phyloP scores from a whole-genome alignment of 2,113 vertebrate genomes.

The Mystacornis crossleyi region DNA sequence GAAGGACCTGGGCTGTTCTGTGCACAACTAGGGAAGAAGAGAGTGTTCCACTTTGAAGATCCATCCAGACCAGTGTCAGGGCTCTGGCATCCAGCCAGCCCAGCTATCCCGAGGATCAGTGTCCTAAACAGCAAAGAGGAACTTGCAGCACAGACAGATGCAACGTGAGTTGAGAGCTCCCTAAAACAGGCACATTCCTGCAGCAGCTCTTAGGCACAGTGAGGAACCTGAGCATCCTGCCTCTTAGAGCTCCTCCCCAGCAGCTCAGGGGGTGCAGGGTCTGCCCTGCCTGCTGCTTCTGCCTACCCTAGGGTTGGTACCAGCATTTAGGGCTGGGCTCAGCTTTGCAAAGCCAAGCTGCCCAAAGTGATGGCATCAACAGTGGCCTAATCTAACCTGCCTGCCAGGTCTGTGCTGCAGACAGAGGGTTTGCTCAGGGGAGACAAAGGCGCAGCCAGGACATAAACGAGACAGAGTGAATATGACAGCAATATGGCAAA shows the following conservation, averaged over 20 bases:
- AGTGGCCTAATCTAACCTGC: not conserved
- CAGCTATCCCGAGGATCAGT: not conserved
- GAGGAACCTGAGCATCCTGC: not conserved
- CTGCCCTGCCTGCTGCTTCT: not conserved
- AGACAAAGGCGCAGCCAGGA: not conserved
- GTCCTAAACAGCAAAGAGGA: not conserved
- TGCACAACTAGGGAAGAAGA: not conserved
- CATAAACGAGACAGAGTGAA: fast-evolving
- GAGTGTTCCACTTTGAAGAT: not conserved
- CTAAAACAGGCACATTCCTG: not conserved
- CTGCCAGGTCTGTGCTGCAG: not conserved
- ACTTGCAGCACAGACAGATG: not conserved
- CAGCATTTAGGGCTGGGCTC: not conserved
- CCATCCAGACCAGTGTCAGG: not conserved
- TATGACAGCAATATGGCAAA: not conserved
- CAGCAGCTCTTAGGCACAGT: not conserved
- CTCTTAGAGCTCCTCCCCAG: not conserved
- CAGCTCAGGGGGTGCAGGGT: not conserved
- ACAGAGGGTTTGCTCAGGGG: not conserved
- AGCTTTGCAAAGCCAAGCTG: not conserved
- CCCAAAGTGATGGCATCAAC: not conserved
- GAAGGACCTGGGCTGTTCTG: not conserved
- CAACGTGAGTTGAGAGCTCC: not conserved
- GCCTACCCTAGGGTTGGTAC: not conserved
- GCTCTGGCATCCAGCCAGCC: not conserved